Percentiles rank a stretch among this genome's conserved stretches.
Evolutionary conservation across 2,888 invertebrate species (phyloP).

Genomic region (Baccha elongata): DNA sequence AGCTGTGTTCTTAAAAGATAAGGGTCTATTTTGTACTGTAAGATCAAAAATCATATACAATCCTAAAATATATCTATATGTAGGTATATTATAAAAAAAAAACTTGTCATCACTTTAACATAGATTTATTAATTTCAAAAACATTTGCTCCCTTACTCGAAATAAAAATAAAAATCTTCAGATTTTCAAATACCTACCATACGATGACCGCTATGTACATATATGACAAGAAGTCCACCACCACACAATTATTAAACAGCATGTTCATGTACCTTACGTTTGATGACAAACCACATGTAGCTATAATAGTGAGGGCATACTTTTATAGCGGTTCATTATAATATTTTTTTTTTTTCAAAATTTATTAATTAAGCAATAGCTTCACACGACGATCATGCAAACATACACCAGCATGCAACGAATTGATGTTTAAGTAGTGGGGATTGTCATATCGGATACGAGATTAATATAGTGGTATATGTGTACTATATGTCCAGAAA

Average conservation of each 20-base stretch:
- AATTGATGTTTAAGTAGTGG: not conserved
- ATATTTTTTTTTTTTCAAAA: constrained; percentile 58
- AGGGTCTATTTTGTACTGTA: constrained; percentile 20
- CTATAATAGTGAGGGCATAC: constrained; percentile 25
- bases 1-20: constrained; percentile 21
- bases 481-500: constrained; percentile 24
- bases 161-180: constrained; percentile 36
- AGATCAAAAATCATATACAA: constrained; percentile 1
- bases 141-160: constrained; percentile 4
- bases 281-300: constrained; percentile 22
- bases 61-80: not conserved
- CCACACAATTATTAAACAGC: constrained; percentile 11
- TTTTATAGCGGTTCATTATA: constrained; percentile 66
- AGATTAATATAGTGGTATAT: constrained; percentile 7
- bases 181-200: constrained; percentile 53
- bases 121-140: constrained; percentile 22
- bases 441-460: constrained; percentile 40
- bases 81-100: no score
- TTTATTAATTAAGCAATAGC: constrained; percentile 67
- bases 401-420: constrained; percentile 39
- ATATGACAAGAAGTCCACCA: not conserved
- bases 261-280: no score
- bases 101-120: not conserved
- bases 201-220: constrained; percentile 52
- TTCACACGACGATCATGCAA: constrained; percentile 47